Percentiles rank a stretch among this genome's conserved stretches.
These are phyloP conservation scores for Phrixothrix hirtus DNA, from an alignment of 2,888 invertebrate genomes.

Conservation along the genomic window DNA sequence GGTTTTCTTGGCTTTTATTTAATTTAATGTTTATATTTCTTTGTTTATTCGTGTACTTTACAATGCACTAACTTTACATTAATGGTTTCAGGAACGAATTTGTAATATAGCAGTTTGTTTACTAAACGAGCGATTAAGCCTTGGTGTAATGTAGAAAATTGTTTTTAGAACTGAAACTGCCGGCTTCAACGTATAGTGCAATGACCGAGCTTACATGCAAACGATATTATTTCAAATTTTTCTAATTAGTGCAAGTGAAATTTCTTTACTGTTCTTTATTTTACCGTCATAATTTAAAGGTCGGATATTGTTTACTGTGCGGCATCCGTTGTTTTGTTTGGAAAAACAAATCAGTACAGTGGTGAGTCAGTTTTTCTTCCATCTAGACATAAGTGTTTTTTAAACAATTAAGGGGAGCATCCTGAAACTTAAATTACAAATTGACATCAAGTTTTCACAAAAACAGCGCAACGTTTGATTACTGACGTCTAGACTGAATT, in stretches of 20 bases:
- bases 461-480: too few relatives aligned
- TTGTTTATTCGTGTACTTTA: too few relatives aligned
- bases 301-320: conserved; percentile 12
- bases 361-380: conserved; percentile 3
- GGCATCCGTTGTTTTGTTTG: too few relatives aligned
- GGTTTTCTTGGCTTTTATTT: neutral
- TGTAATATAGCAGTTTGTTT: too few relatives aligned
- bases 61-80: too few relatives aligned
- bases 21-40: too few relatives aligned
- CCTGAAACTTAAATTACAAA: too few relatives aligned
- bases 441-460: too few relatives aligned
- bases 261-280: neutral
- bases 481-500: too few relatives aligned
- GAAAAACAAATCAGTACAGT: conserved; percentile 5
- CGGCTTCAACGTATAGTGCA: conserved; percentile 17
- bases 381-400: too few relatives aligned
- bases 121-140: neutral
- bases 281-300: neutral
- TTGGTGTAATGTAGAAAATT: conserved; percentile 16
- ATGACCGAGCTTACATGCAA: conserved; percentile 23
- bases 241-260: conserved; percentile 21
- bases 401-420: too few relatives aligned
- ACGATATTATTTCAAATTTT: conserved; percentile 14
- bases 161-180: conserved; percentile 6
- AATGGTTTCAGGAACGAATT: too few relatives aligned